phyloP scores from a whole-genome alignment of 2,888 invertebrate genomes.

The Drosophila histrio region DNA sequence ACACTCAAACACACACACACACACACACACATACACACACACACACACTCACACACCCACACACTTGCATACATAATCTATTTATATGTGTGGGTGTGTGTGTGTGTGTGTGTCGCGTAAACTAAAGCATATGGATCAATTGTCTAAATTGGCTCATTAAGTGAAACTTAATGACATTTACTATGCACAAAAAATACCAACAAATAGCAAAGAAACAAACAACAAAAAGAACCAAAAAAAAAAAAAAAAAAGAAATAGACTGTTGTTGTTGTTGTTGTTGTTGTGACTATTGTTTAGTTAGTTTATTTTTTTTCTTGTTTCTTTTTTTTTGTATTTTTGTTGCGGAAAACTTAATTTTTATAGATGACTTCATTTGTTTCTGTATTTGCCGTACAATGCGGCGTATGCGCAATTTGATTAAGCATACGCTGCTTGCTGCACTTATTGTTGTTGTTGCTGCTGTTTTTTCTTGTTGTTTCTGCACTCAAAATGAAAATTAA shows the following conservation, averaged over 20 bases:
- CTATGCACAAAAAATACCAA: conserved; percentile 62
- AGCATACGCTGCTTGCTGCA: conserved; percentile 23
- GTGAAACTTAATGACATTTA: conserved; percentile 78
- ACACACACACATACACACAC: conserved; percentile 12
- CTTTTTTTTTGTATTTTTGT: conserved; percentile 19
- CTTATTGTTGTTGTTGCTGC: neutral
- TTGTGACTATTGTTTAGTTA: conserved; percentile 34
- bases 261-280: conserved; percentile 36
- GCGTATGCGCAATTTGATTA: conserved; percentile 55
- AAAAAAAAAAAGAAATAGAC: conserved; percentile 28
- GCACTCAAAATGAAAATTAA: neutral
- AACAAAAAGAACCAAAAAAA: conserved; percentile 18
- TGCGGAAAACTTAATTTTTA: conserved; percentile 59
- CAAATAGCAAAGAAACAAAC: conserved; percentile 33
- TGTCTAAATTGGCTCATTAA: conserved; percentile 79
- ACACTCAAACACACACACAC: conserved; percentile 13
- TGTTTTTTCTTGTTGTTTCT: neutral
- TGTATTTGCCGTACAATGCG: conserved; percentile 34
- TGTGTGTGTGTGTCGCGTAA: conserved; percentile 66
- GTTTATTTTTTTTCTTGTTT: conserved; percentile 24
- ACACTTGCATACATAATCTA: conserved; percentile 38
- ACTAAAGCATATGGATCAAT: conserved; percentile 77
- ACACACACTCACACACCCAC: conserved; percentile 24
- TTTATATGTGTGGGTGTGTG: conserved; percentile 33
- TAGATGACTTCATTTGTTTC: conserved; percentile 61